A percentile compares a stretch with the other conserved stretches of the same genome.
Evolutionary conservation across 2,113 vertebrate species (phyloP).

Genomic region (Periophthalmus modestus): DNA sequence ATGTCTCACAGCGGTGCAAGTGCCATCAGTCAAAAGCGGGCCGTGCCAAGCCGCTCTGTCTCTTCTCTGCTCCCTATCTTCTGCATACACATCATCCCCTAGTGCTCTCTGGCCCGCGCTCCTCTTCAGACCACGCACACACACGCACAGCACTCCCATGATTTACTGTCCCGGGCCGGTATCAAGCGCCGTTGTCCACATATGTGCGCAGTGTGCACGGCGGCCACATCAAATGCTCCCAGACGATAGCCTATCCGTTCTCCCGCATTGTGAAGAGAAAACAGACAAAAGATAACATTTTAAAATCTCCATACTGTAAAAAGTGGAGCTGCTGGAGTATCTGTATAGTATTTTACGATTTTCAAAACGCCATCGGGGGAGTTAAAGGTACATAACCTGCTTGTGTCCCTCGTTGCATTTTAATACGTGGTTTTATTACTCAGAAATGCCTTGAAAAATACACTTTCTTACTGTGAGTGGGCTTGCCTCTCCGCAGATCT

Average conservation of each 20-base stretch:
- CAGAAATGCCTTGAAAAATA: too few species aligned
- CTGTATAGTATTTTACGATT: too few species aligned
- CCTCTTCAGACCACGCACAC: constrained; percentile 41
- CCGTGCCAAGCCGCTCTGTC: constrained; percentile 56
- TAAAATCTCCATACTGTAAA: constrained; percentile 44
- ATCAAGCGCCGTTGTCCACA: constrained; percentile 27
- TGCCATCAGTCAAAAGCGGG: constrained; percentile 63
- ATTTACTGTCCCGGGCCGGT: constrained; percentile 52
- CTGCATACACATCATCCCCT: constrained; percentile 43
- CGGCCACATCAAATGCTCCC: constrained; percentile 65
- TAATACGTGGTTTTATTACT: too few species aligned
- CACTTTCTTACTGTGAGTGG: too few species aligned
- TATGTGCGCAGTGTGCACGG: constrained; percentile 46
- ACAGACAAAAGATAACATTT: constrained; percentile 50
- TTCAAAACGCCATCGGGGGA: too few species aligned
- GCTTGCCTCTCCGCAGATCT: too few species aligned
- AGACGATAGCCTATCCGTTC: constrained; percentile 59
- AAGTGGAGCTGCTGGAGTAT: too few species aligned
- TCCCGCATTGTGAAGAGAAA: constrained; percentile 53
- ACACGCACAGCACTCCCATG: constrained; percentile 29
- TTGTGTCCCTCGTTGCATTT: too few species aligned
- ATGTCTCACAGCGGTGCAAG: constrained; percentile 55
- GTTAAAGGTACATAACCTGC: too few species aligned
- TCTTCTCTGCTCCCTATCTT: constrained; percentile 26
- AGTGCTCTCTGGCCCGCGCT: constrained; percentile 46